phyloP scores from a whole-genome alignment of 2,888 invertebrate species.

The Malachius bipustulatus region DNA sequence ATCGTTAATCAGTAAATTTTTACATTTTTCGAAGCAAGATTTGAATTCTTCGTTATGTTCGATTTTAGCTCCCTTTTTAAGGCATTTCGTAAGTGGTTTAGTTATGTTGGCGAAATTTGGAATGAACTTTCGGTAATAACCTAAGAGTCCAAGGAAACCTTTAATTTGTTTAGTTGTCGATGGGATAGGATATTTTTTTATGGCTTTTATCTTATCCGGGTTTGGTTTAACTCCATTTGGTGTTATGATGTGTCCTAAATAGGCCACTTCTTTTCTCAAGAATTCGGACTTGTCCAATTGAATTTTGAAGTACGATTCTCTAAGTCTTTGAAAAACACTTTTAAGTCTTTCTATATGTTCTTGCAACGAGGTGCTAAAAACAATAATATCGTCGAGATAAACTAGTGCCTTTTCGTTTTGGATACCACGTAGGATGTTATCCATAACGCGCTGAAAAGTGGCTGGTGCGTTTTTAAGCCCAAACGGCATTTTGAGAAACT shows the following conservation, averaged over 20 bases:
- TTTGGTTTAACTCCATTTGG: background rate
- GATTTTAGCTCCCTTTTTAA: background rate
- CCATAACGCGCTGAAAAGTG: background rate
- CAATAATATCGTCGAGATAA: background rate
- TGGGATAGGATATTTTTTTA: background rate
- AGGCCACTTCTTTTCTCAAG: background rate
- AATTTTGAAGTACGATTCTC: background rate
- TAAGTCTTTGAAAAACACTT: background rate
- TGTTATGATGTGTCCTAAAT: background rate
- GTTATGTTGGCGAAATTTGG: background rate
- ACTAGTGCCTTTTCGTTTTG: background rate
- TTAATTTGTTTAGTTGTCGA: background rate
- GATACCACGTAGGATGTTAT: background rate
- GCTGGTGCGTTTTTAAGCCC: background rate
- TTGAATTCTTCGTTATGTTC: background rate
- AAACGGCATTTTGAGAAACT: background rate
- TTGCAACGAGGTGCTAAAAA: background rate
- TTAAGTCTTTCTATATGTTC: background rate
- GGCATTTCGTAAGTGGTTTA: background rate
- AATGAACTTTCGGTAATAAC: constrained; percentile 1
- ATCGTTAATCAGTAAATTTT: background rate
- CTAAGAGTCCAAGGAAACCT: background rate
- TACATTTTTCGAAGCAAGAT: background rate
- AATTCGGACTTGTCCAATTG: background rate
- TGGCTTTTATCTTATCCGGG: background rate